Percentiles rank a stretch among this genome's conserved stretches.
phyloP scores from a whole-genome alignment of 64 coral and sea anemone genomes.

The Cladopsammia gracilis region DNA sequence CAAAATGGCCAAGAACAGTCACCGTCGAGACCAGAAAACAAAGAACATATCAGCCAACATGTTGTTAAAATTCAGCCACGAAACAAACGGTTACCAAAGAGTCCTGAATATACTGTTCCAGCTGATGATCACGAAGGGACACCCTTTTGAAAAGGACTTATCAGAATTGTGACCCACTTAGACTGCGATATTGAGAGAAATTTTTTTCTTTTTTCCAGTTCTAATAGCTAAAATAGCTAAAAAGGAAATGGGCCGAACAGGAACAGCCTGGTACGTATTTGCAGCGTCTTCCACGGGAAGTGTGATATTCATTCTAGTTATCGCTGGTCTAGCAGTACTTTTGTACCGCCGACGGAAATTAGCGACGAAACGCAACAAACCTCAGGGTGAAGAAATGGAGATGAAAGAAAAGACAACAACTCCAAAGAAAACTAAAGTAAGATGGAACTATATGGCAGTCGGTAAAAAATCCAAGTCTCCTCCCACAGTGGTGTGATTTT shows the following conservation, averaged over 20 bases:
- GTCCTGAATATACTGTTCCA: too few relatives aligned
- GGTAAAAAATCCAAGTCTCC: neutral
- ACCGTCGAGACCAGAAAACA: too few relatives aligned
- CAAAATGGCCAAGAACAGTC: too few relatives aligned
- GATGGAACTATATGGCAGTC: neutral
- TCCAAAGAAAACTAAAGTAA: neutral
- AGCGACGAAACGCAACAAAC: neutral
- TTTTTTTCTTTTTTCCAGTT: neutral
- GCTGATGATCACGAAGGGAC: too few relatives aligned
- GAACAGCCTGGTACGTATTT: neutral
- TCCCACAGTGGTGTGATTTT: neutral
- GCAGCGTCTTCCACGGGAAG: neutral
- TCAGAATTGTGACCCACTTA: too few relatives aligned
- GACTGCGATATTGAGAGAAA: neutral
- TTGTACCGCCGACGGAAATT: constrained; percentile 1
- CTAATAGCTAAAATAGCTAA: neutral
- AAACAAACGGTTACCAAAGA: too few relatives aligned
- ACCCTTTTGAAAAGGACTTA: too few relatives aligned
- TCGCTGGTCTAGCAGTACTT: neutral
- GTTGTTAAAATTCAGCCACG: too few relatives aligned
- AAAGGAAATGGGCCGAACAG: too few relatives aligned
- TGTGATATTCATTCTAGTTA: neutral
- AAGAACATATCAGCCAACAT: too few relatives aligned
- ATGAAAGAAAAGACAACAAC: neutral
- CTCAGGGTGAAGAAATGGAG: neutral